Evolutionary conservation across 2,797 vertebrate species (phyloP).

Genomic region (Antrozous pallidus): DNA sequence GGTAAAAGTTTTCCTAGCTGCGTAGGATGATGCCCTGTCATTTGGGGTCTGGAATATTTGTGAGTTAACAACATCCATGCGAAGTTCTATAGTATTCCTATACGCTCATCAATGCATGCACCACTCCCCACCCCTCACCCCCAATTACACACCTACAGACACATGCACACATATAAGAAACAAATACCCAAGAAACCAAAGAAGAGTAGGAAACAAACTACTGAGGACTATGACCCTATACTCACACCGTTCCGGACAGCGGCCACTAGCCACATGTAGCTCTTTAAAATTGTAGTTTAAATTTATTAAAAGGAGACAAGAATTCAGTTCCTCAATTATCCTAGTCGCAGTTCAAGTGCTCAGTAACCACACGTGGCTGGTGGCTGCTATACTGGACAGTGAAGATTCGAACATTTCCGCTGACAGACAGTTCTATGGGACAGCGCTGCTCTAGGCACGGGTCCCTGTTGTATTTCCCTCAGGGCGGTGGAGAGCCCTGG

Average conservation of each 20-base stretch:
- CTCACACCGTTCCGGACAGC: background rate
- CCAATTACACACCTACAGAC: background rate
- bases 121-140: fast-evolving
- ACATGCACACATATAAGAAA: background rate
- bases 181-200: background rate
- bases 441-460: fast-evolving
- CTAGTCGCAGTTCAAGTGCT: background rate
- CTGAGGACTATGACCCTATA: background rate
- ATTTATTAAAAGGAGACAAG: background rate
- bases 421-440: background rate
- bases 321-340: background rate
- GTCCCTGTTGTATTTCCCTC: background rate
- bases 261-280: background rate
- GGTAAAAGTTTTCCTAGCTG: background rate
- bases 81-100: background rate
- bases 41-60: background rate
- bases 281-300: background rate
- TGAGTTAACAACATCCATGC: background rate
- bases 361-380: background rate
- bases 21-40: background rate
- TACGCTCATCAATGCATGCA: fast-evolving
- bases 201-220: background rate
- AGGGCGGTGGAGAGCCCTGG: background rate
- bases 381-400: background rate
- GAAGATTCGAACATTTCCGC: background rate